A percentile compares a stretch with the other conserved stretches of the same genome.
Conservation (phyloP, 1,140 invertebrate species). For the Macrocentrus cingulum region DNA sequence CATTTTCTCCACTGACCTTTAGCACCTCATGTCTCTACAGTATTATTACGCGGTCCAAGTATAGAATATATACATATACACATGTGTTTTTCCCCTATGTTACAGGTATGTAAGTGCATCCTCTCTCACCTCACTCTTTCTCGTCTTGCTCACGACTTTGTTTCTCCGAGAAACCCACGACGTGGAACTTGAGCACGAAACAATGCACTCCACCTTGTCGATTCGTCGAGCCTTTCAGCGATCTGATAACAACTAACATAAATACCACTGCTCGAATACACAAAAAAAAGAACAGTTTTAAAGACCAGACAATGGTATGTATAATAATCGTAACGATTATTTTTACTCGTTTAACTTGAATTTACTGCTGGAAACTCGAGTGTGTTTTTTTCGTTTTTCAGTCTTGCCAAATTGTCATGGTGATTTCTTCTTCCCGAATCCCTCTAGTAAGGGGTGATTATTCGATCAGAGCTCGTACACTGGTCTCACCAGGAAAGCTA, state of each 20-base stretch:
- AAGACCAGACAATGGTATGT: neutral
- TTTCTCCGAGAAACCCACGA: constrained; percentile 9
- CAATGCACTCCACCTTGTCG: constrained; percentile 10
- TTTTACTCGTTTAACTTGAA: neutral
- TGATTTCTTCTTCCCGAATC: too few relatives aligned
- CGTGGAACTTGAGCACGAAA: constrained; percentile 16
- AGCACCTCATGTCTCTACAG: neutral
- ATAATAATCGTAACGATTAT: neutral
- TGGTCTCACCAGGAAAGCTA: constrained; percentile 22
- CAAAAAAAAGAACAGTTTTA: neutral
- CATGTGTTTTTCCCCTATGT: neutral
- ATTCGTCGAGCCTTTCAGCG: constrained; percentile 1
- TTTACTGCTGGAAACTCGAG: too few relatives aligned
- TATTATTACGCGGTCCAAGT: neutral
- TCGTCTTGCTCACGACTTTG: neutral
- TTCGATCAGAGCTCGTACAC: too few relatives aligned
- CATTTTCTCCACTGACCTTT: constrained; percentile 22
- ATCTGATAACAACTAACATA: constrained; percentile 13
- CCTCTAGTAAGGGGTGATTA: too few relatives aligned
- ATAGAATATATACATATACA: neutral
- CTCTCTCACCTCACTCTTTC: neutral
- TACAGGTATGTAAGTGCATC: neutral
- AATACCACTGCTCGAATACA: neutral
- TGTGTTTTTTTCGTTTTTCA: too few relatives aligned
- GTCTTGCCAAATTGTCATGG: too few relatives aligned